These are phyloP conservation scores for Muricea muricata DNA, from an alignment of 92 coral and sea anemone genomes.

Conservation along the genomic window DNA sequence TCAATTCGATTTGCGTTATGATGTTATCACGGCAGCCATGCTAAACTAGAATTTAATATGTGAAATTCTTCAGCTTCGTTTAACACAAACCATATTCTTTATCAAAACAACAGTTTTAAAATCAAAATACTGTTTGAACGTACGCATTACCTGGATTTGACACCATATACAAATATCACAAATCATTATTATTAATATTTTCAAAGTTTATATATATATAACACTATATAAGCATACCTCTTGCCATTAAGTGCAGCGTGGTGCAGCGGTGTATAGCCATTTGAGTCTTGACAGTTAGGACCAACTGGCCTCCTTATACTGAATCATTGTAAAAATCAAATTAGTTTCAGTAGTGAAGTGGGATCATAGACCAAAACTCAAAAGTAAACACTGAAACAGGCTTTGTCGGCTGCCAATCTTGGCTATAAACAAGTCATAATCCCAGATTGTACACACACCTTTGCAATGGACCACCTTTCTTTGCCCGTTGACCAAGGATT, in stretches of 20 bases:
- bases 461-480: conserved; percentile 73
- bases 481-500: conserved; percentile 81
- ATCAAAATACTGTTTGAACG: not conserved
- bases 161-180: not conserved
- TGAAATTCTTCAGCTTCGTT: no score
- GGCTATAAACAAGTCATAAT: not conserved
- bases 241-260: conserved; percentile 89
- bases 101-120: not conserved
- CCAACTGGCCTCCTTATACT: conserved; percentile 75
- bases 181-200: no score
- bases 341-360: not conserved
- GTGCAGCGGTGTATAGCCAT: conserved; percentile 92
- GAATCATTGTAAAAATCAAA: not conserved
- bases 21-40: not conserved
- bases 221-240: conserved; percentile 58
- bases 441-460: conserved; percentile 62
- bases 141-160: not conserved
- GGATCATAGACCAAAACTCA: not conserved
- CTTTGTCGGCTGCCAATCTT: not conserved
- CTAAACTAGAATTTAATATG: no score
- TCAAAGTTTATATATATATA: not conserved
- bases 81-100: not conserved
- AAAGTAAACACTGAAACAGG: conserved; percentile 59
- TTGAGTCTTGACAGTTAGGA: conserved; percentile 92
- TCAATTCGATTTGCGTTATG: not conserved